phyloP scores from a whole-genome alignment of 1,140 invertebrate genomes.

The Lasaia peninsularis region DNA sequence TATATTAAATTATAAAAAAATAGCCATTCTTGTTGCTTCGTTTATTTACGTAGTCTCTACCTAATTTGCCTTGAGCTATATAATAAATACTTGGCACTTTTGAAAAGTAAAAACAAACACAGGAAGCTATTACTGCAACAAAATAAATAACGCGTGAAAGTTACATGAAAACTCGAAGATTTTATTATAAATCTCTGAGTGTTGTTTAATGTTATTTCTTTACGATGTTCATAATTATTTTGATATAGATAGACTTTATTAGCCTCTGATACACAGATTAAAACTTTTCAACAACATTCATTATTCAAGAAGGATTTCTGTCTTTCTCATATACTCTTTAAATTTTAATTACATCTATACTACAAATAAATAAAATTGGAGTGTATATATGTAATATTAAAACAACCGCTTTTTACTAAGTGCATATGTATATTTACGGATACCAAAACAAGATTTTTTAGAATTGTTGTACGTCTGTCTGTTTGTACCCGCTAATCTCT shows the following conservation, averaged over 20 bases:
- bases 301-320: background rate
- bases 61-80: background rate
- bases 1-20: no score
- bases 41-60: background rate
- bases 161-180: background rate
- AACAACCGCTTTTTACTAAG: no score
- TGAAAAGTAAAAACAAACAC: background rate
- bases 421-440: no score
- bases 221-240: background rate
- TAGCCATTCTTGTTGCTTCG: background rate
- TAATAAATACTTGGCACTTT: conserved; percentile 4
- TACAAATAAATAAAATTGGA: no score
- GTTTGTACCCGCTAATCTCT: no score
- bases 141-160: conserved; percentile 7
- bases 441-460: no score
- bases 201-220: conserved; percentile 2
- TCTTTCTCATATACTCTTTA: no score
- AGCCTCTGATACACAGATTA: background rate
- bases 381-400: no score
- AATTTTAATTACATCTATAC: no score
- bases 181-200: background rate
- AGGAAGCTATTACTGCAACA: background rate
- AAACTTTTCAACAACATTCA: background rate
- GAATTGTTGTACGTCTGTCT: no score
- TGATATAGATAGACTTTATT: background rate